These are phyloP conservation scores for Lycaena phlaeas DNA, from an alignment of 2,888 invertebrate genomes.

Conservation along the genomic window DNA sequence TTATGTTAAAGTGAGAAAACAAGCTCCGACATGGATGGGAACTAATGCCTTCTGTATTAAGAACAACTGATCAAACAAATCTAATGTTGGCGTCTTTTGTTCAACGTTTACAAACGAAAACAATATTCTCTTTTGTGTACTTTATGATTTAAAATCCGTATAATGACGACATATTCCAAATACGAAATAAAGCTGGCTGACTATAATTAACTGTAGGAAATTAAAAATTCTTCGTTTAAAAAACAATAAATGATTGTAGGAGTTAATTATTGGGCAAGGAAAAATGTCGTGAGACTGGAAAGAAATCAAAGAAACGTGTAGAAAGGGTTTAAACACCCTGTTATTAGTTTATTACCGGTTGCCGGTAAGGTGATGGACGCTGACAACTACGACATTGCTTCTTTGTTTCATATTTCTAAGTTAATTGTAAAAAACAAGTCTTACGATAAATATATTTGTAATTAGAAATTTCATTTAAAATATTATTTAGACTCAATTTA, in stretches of 20 bases:
- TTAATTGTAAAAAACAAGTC: no score
- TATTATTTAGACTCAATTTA: no score
- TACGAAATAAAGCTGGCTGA: constrained; percentile 6
- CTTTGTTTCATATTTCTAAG: not conserved
- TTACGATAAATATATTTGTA: no score
- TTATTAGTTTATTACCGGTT: constrained; percentile 58
- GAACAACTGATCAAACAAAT: constrained; percentile 66
- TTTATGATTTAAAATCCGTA: constrained; percentile 6
- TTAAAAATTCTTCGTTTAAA: constrained; percentile 4
- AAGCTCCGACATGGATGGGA: constrained; percentile 11
- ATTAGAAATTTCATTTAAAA: no score
- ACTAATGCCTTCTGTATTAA: constrained; percentile 34
- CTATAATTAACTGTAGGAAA: constrained; percentile 11
- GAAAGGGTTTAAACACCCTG: constrained; percentile 45
- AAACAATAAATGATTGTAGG: constrained; percentile 34
- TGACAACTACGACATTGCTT: constrained; percentile 31
- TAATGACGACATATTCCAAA: constrained; percentile 2
- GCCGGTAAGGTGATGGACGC: constrained; percentile 46
- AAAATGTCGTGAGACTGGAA: constrained; percentile 37
- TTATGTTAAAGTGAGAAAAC: constrained; percentile 8
- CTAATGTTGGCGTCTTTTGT: constrained; percentile 34
- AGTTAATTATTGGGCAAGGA: constrained; percentile 43
- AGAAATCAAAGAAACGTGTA: constrained; percentile 65
- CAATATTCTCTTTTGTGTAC: constrained; percentile 2
- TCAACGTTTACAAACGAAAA: constrained; percentile 20